Evolutionary conservation across 2,888 invertebrate genomes (phyloP).

Genomic region (Drosophila pullipes): DNA sequence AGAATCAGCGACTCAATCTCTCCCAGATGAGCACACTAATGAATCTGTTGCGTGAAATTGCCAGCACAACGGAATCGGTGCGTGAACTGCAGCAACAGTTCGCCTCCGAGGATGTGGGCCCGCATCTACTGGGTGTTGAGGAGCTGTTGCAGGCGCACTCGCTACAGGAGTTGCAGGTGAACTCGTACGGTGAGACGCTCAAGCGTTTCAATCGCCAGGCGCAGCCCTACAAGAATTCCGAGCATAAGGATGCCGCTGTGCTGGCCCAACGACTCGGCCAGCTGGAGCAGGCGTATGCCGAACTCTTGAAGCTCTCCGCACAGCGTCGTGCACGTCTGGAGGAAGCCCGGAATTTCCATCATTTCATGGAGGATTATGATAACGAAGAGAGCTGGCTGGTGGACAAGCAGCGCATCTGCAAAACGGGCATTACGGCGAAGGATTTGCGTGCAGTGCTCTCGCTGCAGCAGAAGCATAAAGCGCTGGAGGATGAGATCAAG

Average conservation of each 20-base stretch:
- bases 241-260: constrained; percentile 87
- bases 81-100: constrained; percentile 91
- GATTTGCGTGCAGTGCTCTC: constrained; percentile 96
- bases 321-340: constrained; percentile 94
- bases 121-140: constrained; percentile 97
- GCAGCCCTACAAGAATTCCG: constrained; percentile 87
- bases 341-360: constrained; percentile 96
- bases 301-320: constrained; percentile 85
- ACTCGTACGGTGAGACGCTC: constrained; percentile 94
- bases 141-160: constrained; percentile 97
- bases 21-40: constrained; percentile 93
- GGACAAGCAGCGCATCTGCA: constrained; percentile 97
- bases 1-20: constrained; percentile 92
- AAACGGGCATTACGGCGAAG: constrained; percentile 96
- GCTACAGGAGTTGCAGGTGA: constrained; percentile 95
- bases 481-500: constrained; percentile 94
- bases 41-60: constrained; percentile 95
- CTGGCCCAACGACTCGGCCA: constrained; percentile 91
- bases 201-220: constrained; percentile 91
- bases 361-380: constrained; percentile 98
- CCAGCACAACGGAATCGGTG: constrained; percentile 93
- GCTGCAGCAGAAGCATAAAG: constrained; percentile 96
- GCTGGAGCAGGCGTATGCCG: constrained; percentile 92
- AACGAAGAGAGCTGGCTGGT: constrained; percentile 99
- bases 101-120: constrained; percentile 93